Evolutionary conservation across 2,113 vertebrate genomes (phyloP).

Genomic region (Pituophis catenifer): DNA sequence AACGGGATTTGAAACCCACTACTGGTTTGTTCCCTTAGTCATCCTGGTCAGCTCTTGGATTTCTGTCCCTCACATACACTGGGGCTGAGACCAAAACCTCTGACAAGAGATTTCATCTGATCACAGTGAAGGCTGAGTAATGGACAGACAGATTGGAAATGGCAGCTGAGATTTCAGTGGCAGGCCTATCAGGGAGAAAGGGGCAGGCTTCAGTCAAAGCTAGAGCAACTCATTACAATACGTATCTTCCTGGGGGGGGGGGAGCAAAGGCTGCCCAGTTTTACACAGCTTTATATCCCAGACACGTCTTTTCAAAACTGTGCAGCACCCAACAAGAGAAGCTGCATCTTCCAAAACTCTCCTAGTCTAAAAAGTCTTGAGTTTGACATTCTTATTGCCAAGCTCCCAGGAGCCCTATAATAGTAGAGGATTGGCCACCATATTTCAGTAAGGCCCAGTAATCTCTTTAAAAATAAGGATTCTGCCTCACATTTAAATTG

Average conservation of each 20-base stretch:
- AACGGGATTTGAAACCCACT: no score
- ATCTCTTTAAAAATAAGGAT: background rate
- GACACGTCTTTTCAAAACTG: background rate
- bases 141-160: constrained; percentile 13
- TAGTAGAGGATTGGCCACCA: background rate
- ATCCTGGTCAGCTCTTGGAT: background rate
- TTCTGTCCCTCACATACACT: background rate
- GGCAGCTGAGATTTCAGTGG: background rate
- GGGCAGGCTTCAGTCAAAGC: background rate
- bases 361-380: background rate
- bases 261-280: background rate
- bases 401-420: background rate
- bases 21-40: background rate
- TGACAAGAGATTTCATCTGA: constrained; percentile 13
- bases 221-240: background rate
- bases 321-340: background rate
- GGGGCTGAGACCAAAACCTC: background rate
- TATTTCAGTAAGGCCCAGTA: background rate
- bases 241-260: background rate
- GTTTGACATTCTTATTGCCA: background rate
- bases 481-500: background rate
- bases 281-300: background rate
- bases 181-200: background rate
- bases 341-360: background rate
- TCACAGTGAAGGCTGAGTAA: constrained; percentile 19